These are phyloP conservation scores for Apostichopus leukothele DNA, from an alignment of 53 echinoderm and acorn worm species.

Conservation along the genomic window DNA sequence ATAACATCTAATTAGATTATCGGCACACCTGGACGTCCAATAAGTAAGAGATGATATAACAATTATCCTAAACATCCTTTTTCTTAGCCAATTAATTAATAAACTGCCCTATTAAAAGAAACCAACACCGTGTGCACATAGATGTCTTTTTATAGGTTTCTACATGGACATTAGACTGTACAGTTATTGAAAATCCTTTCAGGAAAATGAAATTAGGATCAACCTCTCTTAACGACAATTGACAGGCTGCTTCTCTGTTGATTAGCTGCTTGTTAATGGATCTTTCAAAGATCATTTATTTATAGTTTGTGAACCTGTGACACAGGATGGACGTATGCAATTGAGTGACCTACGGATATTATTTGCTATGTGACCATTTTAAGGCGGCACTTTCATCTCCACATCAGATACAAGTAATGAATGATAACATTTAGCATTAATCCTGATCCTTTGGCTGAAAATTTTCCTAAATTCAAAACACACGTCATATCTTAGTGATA, in stretches of 20 bases:
- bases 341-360: background rate
- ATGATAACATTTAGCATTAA: no score
- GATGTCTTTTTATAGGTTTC: background rate
- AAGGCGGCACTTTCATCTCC: no score
- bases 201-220: background rate
- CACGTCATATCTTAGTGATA: no score
- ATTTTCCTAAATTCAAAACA: no score
- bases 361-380: background rate
- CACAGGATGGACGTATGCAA: background rate
- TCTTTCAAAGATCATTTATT: background rate
- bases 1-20: background rate
- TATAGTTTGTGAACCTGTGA: background rate
- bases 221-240: background rate
- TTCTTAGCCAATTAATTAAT: background rate
- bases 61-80: background rate
- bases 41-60: background rate
- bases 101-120: background rate
- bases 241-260: background rate
- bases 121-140: no score
- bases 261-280: background rate
- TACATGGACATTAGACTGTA: background rate
- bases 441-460: no score
- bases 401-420: no score
- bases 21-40: background rate
- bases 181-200: background rate